Conservation (phyloP, 1,140 invertebrate genomes). For the Caenorhabditis inopinata region DNA sequence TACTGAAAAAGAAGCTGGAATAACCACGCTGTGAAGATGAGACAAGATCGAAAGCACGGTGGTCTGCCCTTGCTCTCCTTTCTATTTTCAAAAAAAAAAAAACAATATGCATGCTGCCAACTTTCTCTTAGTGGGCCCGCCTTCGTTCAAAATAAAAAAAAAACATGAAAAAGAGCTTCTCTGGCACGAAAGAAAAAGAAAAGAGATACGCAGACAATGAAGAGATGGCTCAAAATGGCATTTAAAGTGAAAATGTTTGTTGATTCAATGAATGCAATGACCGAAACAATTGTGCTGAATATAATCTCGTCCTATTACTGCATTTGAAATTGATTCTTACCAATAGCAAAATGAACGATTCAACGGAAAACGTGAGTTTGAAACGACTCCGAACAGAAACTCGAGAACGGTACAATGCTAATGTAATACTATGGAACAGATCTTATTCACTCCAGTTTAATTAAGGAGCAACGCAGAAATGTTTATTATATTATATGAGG, state of each 20-base stretch:
- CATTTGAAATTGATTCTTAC: background rate
- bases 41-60: background rate
- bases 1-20: too few species aligned
- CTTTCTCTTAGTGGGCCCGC: background rate
- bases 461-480: too few species aligned
- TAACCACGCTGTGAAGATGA: background rate
- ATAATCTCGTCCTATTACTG: background rate
- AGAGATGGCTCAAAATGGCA: background rate
- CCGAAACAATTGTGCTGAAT: background rate
- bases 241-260: background rate
- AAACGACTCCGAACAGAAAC: too few species aligned
- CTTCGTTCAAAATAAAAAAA: background rate
- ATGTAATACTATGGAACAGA: too few species aligned
- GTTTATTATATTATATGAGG: too few species aligned
- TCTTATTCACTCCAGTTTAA: too few species aligned
- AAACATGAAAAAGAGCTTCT: background rate
- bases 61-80: too few species aligned
- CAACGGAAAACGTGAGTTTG: too few species aligned
- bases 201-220: background rate
- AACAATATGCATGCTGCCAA: background rate
- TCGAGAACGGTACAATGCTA: too few species aligned
- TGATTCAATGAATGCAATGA: background rate
- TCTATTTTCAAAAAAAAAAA: conserved; percentile 8
- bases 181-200: background rate
- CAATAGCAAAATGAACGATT: too few species aligned